Evolutionary conservation across 2,113 vertebrate species (phyloP), one percentile per base, ranked within the genome.

Genomic region (Ornithorhynchus anatinus): DNA sequence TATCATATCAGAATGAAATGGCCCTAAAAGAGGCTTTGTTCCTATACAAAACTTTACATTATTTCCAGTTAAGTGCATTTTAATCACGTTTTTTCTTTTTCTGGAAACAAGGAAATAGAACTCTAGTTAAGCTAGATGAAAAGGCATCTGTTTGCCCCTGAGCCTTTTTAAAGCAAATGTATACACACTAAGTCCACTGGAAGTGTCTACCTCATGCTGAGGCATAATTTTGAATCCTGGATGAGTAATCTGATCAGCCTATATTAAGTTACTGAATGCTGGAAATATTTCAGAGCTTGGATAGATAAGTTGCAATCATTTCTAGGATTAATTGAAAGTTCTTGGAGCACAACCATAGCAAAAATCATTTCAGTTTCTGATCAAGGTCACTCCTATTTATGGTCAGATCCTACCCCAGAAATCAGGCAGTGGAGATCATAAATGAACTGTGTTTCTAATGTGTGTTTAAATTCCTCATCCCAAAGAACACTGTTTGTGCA

Each of bases 131-230:
- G 32, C 40, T 62, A 40, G 23, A 29, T 69, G 35, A 69, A 67
- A 71, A 58, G 32, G 33, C 59, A 19, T 43, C 42, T 50, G 14
- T 85, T 80, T 90, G 48, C 3, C 0, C 70, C 27, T 52, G 31
- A 53, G 36, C 53, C 42, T 86, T 85, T 83, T 37, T 50, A 72
- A 68, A 31, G 48, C 43, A 60, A 1, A 57, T 79, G 60, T 65
- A 17, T 47, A 54, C 58, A 13, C 15, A 23, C 5, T 51, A 19
- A 40, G 33, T 11, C 50, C 47, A 47, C 63, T 16, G 67, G 67
- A 77, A 58, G 25, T 69, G 19, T 36, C 0, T 33, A 40, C 22
- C 13, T 27, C 48, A 56, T 22, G 51, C 54, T 35, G 42, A 37
- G 42, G 32, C 19, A 23, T 40, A 43, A 47, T 20, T 3, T 1